Percentiles rank a stretch among this genome's conserved stretches.
These are phyloP conservation scores for Phlogophora meticulosa DNA, from an alignment of 2,888 invertebrate species.

Conservation along the genomic window DNA sequence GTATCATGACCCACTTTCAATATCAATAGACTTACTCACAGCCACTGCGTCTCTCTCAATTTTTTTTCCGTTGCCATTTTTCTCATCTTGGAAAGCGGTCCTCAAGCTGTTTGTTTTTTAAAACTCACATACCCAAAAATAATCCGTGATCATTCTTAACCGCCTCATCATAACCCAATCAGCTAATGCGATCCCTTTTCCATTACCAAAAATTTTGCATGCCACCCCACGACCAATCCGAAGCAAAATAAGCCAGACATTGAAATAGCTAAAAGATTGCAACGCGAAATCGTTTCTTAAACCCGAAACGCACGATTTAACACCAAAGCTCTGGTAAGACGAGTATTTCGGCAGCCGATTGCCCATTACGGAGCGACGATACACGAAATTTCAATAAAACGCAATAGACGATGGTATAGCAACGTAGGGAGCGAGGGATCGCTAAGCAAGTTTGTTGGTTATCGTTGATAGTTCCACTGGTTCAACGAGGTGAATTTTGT, in stretches of 20 bases:
- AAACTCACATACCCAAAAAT: constrained; percentile 33
- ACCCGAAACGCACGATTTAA: constrained; percentile 82
- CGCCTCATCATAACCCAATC: constrained; percentile 57
- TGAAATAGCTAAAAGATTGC: constrained; percentile 75
- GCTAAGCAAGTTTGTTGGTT: constrained; percentile 54
- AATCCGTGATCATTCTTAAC: constrained; percentile 31
- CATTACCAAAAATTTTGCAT: constrained; percentile 51
- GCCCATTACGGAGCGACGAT: constrained; percentile 84
- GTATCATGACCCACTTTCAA: background rate
- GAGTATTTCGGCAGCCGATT: constrained; percentile 81
- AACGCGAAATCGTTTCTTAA: constrained; percentile 75
- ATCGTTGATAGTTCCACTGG: constrained; percentile 55
- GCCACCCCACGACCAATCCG: constrained; percentile 51
- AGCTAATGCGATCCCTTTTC: constrained; percentile 56
- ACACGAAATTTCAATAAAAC: constrained; percentile 88
- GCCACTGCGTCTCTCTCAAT: background rate
- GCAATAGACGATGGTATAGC: constrained; percentile 69
- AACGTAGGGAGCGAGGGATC: constrained; percentile 36
- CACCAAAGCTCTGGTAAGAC: constrained; percentile 72
- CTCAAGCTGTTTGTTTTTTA: constrained; percentile 16
- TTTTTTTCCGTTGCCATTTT: background rate
- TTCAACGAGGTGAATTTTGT: constrained; percentile 57
- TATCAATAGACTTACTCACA: background rate
- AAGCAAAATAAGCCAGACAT: constrained; percentile 66
- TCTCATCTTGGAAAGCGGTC: background rate